A percentile compares a stretch with the other conserved stretches of the same genome.
These are phyloP conservation scores for Epinotia demarniana DNA, from an alignment of 2,888 invertebrate species.

Conservation along the genomic window DNA sequence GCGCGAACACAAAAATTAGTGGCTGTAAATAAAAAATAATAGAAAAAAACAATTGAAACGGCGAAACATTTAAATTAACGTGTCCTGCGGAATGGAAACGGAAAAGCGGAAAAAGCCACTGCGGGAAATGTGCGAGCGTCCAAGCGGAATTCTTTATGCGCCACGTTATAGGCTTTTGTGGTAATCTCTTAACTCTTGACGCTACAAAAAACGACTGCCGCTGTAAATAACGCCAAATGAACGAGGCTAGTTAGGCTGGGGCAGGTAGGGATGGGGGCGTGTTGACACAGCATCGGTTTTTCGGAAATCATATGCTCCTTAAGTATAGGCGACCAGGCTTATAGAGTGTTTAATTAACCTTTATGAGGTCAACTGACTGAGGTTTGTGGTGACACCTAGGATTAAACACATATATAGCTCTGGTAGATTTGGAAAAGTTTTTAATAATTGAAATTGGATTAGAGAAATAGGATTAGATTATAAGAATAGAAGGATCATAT, in stretches of 20 bases:
- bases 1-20: constrained; percentile 27
- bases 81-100: constrained; percentile 39
- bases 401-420: too few species aligned
- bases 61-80: constrained; percentile 43
- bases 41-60: constrained; percentile 34
- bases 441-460: too few species aligned
- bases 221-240: constrained; percentile 9
- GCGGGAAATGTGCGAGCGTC: constrained; percentile 33
- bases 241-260: not conserved
- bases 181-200: constrained; percentile 44
- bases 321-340: too few species aligned
- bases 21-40: constrained; percentile 21
- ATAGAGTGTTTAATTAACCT: too few species aligned
- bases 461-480: too few species aligned
- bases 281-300: not conserved
- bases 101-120: constrained; percentile 37
- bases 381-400: too few species aligned
- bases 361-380: too few species aligned
- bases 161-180: constrained; percentile 40
- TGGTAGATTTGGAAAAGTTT: too few species aligned
- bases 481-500: too few species aligned
- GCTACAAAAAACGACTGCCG: constrained; percentile 38
- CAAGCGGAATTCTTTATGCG: constrained; percentile 41
- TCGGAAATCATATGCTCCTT: too few species aligned
- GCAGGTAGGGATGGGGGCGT: not conserved